phyloP scores from a whole-genome alignment of 64 coral and sea anemone genomes.

The Orbicella faveolata region DNA sequence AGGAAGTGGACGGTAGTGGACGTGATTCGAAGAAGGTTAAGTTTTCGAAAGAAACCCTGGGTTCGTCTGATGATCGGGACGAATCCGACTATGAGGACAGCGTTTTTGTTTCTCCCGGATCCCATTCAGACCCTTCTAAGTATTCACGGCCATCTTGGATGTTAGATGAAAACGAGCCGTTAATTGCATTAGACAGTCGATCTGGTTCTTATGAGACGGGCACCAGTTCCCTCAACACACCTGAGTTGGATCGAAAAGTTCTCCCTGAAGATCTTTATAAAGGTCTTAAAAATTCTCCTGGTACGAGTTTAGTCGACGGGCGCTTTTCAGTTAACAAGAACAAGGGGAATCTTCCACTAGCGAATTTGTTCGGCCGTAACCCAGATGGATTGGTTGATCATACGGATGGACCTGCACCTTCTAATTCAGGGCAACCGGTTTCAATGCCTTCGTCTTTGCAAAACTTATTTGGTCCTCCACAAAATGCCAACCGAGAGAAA shows the following conservation, averaged over 20 bases:
- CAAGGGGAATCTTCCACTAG: background rate
- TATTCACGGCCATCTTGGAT: constrained; percentile 1
- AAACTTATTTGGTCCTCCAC: constrained; percentile 17
- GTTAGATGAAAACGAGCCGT: constrained; percentile 20
- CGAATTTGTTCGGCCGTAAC: background rate
- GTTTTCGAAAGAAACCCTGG: background rate
- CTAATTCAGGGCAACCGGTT: background rate
- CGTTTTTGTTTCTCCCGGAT: background rate
- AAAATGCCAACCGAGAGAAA: background rate
- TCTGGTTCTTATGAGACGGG: background rate
- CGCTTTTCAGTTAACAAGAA: background rate
- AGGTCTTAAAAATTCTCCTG: constrained; percentile 1
- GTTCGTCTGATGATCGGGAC: background rate
- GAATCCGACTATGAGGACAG: background rate
- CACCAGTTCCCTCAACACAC: background rate
- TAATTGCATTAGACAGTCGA: background rate
- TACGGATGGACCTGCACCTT: background rate
- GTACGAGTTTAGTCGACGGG: constrained; percentile 12
- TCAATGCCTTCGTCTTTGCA: constrained; percentile 3
- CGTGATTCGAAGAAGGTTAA: constrained; percentile 10
- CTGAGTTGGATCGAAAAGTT: background rate
- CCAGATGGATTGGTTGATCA: background rate
- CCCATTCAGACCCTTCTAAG: background rate
- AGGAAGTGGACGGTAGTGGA: background rate
- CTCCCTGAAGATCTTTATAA: constrained; percentile 4